Conservation (phyloP, 1,140 invertebrate species). For the Steinernema khuongi region DNA sequence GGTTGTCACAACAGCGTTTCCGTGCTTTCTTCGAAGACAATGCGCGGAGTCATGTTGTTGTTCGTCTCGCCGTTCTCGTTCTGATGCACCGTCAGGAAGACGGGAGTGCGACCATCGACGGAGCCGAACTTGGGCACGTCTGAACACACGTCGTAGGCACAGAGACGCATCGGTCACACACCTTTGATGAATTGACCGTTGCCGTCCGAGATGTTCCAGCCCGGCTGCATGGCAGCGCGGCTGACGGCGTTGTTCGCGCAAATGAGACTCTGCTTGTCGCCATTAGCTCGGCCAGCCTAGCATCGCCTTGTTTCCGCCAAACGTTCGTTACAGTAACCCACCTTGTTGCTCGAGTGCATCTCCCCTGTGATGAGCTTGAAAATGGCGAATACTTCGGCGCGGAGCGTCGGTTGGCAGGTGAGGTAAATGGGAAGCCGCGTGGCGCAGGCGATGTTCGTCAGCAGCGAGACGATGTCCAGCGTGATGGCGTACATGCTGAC, state of each 20-base stretch:
- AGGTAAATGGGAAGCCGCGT: constrained; percentile 50
- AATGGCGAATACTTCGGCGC: constrained; percentile 39
- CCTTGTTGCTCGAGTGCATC: not conserved
- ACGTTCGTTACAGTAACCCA: not conserved
- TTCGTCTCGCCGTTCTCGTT: not conserved
- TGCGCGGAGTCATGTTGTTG: not conserved
- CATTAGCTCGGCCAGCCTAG: not conserved
- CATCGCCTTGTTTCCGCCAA: not conserved
- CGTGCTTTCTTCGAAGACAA: not conserved
- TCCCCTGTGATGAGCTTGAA: constrained; percentile 26
- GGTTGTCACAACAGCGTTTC: not conserved
- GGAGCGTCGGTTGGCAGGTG: constrained; percentile 41
- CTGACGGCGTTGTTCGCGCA: not conserved
- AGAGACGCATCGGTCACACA: not conserved
- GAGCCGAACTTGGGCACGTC: not conserved
- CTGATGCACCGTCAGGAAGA: not conserved
- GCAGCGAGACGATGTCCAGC: constrained; percentile 46
- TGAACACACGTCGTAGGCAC: not conserved
- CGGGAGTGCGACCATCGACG: not conserved
- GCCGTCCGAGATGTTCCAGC: not conserved
- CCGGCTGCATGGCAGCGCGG: not conserved
- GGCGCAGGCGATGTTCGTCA: constrained; percentile 52
- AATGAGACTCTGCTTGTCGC: constrained; percentile 5
- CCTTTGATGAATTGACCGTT: not conserved
- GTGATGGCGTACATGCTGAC: constrained; percentile 44